Evolutionary conservation across 2,888 invertebrate species (phyloP), one percentile per base, ranked within the genome.

Genomic region (Baronia brevicornis): DNA sequence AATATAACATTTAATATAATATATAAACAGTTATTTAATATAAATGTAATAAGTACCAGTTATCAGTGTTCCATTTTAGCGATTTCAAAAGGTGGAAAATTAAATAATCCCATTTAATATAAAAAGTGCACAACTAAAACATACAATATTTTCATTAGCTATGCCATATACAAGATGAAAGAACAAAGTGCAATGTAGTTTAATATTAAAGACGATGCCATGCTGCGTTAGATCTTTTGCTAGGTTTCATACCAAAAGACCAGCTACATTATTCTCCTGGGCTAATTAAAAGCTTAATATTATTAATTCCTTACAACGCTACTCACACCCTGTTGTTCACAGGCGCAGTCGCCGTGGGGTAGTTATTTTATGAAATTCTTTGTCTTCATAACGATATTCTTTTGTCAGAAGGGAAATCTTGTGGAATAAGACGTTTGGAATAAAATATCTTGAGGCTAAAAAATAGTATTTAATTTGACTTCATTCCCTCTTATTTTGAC

Each of bases 401-500:
- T 33, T 29, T 33, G 26, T 28, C 25, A 25, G 27, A 28, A 24
- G 31, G 28, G 30, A 36, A 31, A 29, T 35, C 26, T 36, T 34
- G 33, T 39, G 32, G 36, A 40, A 28, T 30, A 33, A 40, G 28
- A 17, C 20, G 26, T 29, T 36, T 32, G 47, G 38, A 44, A 46
- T 45, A 43, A 47, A 50, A 47, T 40, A 43, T 45, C 44, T 46
- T 44, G 46, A 41, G 23, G 35, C 33, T 26, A 30, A 36, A 38
- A 33, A 43, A 32, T 43, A 43, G 41, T 41, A 27, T 35, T 28
- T 40, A 28, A 28, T 37, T 31, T 33, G 30, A 19, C 28, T 34
- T 38, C 38, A 32, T 32, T 14, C 26, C 26, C 17, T 24, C 15
- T 33, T 32, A 13, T 33, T 33, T 33, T 28, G 21, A 28, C 22